These are phyloP conservation scores for Sprattus sprattus DNA, from an alignment of 2,113 vertebrate genomes.

Conservation along the genomic window DNA sequence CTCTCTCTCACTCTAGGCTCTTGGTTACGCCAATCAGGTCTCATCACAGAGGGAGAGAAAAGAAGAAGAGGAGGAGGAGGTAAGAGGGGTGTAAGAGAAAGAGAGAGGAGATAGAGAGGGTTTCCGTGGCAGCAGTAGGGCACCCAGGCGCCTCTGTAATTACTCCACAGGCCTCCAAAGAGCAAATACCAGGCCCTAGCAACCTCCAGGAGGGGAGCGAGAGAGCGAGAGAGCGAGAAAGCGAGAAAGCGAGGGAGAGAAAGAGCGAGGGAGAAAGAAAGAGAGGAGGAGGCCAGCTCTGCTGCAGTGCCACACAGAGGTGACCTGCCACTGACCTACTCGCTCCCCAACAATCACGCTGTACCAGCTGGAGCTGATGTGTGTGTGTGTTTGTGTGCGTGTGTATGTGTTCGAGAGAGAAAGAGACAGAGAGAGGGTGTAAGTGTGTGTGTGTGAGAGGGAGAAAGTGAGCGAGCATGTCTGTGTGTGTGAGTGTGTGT, in stretches of 20 bases:
- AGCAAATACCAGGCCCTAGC: conserved; percentile 79
- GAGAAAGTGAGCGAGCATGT: neutral
- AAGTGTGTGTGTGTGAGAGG: no score
- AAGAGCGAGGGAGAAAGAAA: neutral
- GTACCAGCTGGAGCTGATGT: no score
- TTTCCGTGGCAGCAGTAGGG: conserved; percentile 23
- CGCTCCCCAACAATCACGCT: conserved; percentile 30
- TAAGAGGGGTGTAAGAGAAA: no score
- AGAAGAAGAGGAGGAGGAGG: no score
- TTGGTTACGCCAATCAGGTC: no score
- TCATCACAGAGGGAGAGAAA: no score
- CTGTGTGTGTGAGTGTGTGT: neutral
- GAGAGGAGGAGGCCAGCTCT: neutral
- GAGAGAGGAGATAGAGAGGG: no score
- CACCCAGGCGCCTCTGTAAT: conserved; percentile 75
- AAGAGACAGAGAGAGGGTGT: no score
- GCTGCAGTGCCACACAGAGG: neutral
- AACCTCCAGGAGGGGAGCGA: conserved; percentile 63
- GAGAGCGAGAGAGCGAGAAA: conserved; percentile 44
- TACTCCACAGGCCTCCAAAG: conserved; percentile 75
- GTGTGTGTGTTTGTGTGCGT: no score
- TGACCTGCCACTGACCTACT: conserved; percentile 58
- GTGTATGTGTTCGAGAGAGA: no score
- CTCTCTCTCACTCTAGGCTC: no score
- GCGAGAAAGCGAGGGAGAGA: conserved; percentile 46